Evolutionary conservation across 2,888 invertebrate species (phyloP).

Genomic region (Ferdinandea cuprea): DNA sequence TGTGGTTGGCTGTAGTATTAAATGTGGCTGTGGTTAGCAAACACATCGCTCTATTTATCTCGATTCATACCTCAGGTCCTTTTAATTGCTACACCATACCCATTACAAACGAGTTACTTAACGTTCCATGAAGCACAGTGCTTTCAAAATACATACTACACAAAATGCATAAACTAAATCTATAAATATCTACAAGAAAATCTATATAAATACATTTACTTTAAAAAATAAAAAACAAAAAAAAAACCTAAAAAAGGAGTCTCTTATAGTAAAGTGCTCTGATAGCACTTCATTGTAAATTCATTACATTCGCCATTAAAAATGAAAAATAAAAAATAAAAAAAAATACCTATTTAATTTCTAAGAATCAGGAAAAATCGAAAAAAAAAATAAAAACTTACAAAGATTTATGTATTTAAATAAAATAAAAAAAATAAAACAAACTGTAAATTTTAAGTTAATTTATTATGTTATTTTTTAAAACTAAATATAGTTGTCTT

Average conservation of each 20-base stretch:
- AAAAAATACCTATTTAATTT: constrained; percentile 31
- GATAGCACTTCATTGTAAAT: constrained; percentile 64
- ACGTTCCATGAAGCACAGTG: constrained; percentile 63
- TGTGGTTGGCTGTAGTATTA: constrained; percentile 16
- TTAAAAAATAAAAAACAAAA: constrained; percentile 14
- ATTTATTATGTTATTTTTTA: constrained; percentile 64
- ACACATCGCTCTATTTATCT: no score
- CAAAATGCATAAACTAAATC: constrained; percentile 19
- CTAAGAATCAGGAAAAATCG: constrained; percentile 27
- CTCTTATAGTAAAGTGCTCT: constrained; percentile 32
- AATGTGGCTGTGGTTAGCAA: neutral
- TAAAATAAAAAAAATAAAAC: constrained; percentile 37
- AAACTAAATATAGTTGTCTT: constrained; percentile 51
- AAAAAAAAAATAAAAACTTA: constrained; percentile 15
- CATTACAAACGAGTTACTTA: constrained; percentile 56
- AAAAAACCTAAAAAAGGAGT: constrained; percentile 29
- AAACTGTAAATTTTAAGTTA: constrained; percentile 60
- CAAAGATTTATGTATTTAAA: constrained; percentile 63
- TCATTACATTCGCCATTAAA: constrained; percentile 69
- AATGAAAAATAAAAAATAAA: neutral
- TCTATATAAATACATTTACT: constrained; percentile 12
- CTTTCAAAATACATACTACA: constrained; percentile 19
- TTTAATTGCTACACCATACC: neutral
- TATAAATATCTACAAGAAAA: constrained; percentile 13
- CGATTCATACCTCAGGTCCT: no score